phyloP scores from a whole-genome alignment of 1,140 invertebrate genomes.

The Drosophila lacertosa region DNA sequence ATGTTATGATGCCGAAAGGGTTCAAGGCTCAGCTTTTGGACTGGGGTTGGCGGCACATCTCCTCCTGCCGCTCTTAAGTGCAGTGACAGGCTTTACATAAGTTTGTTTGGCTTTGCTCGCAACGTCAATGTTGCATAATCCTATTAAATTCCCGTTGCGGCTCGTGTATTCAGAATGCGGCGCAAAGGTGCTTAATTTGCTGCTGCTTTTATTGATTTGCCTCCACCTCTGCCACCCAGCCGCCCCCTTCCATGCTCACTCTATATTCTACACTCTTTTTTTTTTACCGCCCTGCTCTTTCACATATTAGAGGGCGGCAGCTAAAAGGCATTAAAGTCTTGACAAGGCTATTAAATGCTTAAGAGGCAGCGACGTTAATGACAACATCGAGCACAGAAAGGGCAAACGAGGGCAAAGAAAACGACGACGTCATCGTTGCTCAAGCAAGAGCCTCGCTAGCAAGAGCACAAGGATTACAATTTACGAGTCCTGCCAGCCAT shows the following conservation, averaged over 20 bases:
- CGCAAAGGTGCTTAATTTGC: constrained; percentile 80
- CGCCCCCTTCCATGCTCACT: not conserved
- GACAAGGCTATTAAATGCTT: constrained; percentile 83
- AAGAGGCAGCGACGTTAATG: constrained; percentile 82
- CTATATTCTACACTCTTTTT: constrained; percentile 35
- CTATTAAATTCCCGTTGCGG: constrained; percentile 79
- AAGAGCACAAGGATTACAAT: constrained; percentile 76
- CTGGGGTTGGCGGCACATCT: not conserved
- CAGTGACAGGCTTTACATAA: constrained; percentile 78
- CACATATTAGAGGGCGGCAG: constrained; percentile 65
- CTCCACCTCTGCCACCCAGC: not conserved
- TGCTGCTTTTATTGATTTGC: constrained; percentile 79
- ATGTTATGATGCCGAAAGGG: constrained; percentile 56
- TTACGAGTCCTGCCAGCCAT: constrained; percentile 82
- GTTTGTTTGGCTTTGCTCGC: constrained; percentile 51
- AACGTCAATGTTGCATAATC: constrained; percentile 74
- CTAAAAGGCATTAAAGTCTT: constrained; percentile 83
- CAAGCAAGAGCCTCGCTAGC: constrained; percentile 14
- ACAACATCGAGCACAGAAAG: constrained; percentile 67
- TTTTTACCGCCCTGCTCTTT: constrained; percentile 11
- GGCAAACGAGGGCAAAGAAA: constrained; percentile 46
- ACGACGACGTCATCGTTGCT: constrained; percentile 40
- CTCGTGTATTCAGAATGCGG: constrained; percentile 49
- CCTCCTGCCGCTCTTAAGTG: constrained; percentile 38
- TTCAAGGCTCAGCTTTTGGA: constrained; percentile 38